phyloP scores from a whole-genome alignment of 1,140 invertebrate species.

The Kradibia gibbosae region DNA sequence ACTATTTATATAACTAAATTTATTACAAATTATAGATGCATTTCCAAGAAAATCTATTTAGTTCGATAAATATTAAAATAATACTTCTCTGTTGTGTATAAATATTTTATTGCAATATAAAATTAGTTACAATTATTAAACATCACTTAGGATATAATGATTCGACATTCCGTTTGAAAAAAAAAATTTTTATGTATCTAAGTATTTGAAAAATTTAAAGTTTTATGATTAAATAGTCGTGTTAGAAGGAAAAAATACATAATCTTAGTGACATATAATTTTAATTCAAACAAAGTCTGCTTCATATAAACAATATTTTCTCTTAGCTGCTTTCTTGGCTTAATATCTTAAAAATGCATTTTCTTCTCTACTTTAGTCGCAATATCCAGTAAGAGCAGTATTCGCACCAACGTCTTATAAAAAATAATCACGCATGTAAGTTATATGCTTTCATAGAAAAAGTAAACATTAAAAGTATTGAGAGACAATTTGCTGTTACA shows the following conservation, averaged over 20 bases:
- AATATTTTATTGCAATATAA: too few relatives aligned
- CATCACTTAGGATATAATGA: too few relatives aligned
- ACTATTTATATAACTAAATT: too few relatives aligned
- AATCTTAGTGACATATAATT: not conserved
- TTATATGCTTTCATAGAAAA: not conserved
- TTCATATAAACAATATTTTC: constrained; percentile 17
- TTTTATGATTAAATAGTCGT: not conserved
- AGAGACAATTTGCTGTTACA: constrained; percentile 10
- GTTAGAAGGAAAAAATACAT: not conserved
- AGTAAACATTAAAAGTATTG: constrained; percentile 26
- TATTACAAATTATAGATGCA: too few relatives aligned
- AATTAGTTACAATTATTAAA: too few relatives aligned
- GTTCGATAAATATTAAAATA: not conserved
- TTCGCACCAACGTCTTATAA: not conserved
- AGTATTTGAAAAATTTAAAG: not conserved
- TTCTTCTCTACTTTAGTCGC: not conserved
- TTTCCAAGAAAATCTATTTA: too few relatives aligned
- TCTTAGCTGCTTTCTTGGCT: not conserved
- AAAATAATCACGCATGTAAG: constrained; percentile 3
- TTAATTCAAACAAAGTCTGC: constrained; percentile 33
- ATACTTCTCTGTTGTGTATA: too few relatives aligned
- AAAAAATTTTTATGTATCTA: not conserved
- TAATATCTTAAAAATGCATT: constrained; percentile 27
- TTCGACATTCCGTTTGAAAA: not conserved
- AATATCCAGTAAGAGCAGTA: not conserved